Evolutionary conservation across 2,888 invertebrate species (phyloP).

Genomic region (Julus scandinavius): DNA sequence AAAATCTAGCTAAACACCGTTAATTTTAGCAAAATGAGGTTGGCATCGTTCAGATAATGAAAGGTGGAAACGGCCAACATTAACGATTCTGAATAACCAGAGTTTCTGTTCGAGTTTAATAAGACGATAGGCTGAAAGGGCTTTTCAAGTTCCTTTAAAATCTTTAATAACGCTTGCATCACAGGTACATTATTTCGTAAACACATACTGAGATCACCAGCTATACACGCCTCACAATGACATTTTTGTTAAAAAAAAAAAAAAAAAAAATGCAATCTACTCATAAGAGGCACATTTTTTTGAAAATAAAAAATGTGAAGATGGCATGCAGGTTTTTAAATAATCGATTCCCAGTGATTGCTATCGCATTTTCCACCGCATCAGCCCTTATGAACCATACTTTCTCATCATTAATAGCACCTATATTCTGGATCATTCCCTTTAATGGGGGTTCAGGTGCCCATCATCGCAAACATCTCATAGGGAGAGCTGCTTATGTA

Average conservation of each 20-base stretch:
- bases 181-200: too few relatives aligned
- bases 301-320: background rate
- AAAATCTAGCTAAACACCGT: too few relatives aligned
- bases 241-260: background rate
- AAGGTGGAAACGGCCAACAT: too few relatives aligned
- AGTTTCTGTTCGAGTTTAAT: too few relatives aligned
- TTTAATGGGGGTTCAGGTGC: slow-evolving; percentile 29
- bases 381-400: background rate
- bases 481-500: slow-evolving; percentile 5
- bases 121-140: too few relatives aligned
- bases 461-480: slow-evolving; percentile 34
- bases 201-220: too few relatives aligned
- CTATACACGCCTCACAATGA: too few relatives aligned
- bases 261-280: background rate
- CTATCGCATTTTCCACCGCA: background rate
- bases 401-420: background rate
- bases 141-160: too few relatives aligned
- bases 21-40: too few relatives aligned
- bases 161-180: too few relatives aligned
- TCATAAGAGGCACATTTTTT: background rate
- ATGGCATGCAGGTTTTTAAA: background rate
- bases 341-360: background rate
- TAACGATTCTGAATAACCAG: too few relatives aligned
- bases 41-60: too few relatives aligned
- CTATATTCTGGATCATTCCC: slow-evolving; percentile 20